Conservation (phyloP, 2,797 vertebrate species). For the Sciurus vulgaris region DNA sequence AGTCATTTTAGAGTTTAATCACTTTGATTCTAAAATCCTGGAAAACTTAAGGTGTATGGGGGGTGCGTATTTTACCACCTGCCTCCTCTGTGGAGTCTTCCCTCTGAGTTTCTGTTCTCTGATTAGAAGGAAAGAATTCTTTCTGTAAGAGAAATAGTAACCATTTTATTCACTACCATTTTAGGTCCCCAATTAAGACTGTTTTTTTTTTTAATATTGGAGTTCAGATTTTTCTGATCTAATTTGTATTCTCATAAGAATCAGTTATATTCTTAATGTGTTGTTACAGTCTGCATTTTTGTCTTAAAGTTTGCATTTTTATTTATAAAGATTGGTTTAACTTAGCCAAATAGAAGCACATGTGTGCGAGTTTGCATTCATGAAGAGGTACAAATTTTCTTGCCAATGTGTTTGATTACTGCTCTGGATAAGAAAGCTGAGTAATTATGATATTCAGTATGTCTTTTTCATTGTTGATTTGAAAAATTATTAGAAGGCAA, state of each 20-base stretch:
- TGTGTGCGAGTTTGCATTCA: neutral
- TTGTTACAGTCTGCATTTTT: constrained; percentile 7
- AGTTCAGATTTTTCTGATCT: constrained; percentile 59
- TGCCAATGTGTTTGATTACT: neutral
- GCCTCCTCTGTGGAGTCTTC: neutral
- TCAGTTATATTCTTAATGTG: neutral
- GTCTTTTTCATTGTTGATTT: constrained; percentile 45
- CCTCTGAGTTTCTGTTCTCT: neutral
- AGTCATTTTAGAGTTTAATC: constrained; percentile 47
- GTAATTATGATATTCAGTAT: constrained; percentile 11
- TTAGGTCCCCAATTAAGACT: constrained; percentile 32
- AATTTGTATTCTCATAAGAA: neutral
- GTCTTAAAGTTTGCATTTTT: constrained; percentile 41
- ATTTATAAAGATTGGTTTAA: constrained; percentile 3
- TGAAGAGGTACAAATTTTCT: constrained; percentile 20
- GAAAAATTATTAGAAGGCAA: constrained; percentile 15
- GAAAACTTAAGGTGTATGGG: neutral
- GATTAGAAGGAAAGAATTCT: constrained; percentile 41
- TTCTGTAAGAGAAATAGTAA: constrained; percentile 38
- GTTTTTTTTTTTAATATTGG: constrained; percentile 43
- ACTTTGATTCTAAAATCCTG: neutral
- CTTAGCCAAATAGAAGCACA: neutral
- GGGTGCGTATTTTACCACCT: neutral
- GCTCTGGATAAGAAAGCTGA: neutral
- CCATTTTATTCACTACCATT: constrained; percentile 19